Evolutionary conservation across 2,113 vertebrate genomes (phyloP).

Genomic region (Hystrix cristata): DNA sequence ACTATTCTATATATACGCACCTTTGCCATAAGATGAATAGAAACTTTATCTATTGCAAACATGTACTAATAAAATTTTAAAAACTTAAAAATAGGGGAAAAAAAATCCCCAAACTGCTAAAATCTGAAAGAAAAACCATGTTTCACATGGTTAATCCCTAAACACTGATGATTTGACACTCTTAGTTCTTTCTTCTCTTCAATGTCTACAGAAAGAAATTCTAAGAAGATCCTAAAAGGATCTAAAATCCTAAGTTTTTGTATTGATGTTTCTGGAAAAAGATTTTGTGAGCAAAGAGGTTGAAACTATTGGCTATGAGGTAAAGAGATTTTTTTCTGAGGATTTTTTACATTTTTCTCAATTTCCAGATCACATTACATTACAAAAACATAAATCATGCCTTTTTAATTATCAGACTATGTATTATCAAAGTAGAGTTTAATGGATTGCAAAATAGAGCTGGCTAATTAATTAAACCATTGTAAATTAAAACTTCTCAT

Average conservation of each 20-base stretch:
- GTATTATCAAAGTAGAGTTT: conserved; percentile 31
- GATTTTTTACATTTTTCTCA: conserved; percentile 20
- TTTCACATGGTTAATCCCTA: background rate
- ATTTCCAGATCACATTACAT: background rate
- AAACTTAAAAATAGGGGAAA: background rate
- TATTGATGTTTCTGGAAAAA: conserved; percentile 60
- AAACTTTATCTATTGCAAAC: too few relatives aligned
- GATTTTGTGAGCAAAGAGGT: background rate
- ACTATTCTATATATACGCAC: too few relatives aligned
- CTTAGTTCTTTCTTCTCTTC: background rate
- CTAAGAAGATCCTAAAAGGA: conserved; percentile 39
- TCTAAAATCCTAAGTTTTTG: background rate
- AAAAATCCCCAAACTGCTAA: background rate
- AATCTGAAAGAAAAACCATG: background rate
- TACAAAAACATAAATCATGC: background rate
- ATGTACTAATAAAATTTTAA: too few relatives aligned
- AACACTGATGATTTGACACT: background rate
- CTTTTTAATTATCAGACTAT: background rate
- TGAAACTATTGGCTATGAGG: conserved; percentile 19
- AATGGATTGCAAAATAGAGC: conserved; percentile 54
- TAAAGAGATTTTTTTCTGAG: conserved; percentile 36
- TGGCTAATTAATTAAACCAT: conserved; percentile 52
- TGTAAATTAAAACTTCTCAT: conserved; percentile 76
- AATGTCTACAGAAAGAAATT: background rate
- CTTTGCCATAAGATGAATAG: too few relatives aligned